Conservation (phyloP, 2,113 vertebrate genomes). For the Fregetta grallaria region DNA sequence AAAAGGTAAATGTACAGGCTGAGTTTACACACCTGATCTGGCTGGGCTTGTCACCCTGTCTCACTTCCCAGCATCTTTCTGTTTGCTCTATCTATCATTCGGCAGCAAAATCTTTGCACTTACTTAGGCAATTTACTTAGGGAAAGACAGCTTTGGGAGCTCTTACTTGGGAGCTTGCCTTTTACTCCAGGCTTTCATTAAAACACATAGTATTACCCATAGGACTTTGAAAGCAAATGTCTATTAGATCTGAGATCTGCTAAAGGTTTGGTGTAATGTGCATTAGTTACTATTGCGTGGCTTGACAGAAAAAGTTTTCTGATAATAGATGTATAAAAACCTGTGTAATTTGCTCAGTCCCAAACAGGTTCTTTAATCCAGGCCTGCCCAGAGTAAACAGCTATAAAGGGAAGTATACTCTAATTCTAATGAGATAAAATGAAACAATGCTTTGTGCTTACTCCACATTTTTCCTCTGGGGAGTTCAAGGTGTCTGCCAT, state of each 20-base stretch:
- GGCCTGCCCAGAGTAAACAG: not conserved
- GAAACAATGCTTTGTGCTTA: not conserved
- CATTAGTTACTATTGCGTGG: not conserved
- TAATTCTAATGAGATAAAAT: not conserved
- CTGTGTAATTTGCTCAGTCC: not conserved
- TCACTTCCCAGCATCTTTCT: not conserved
- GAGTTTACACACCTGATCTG: not conserved
- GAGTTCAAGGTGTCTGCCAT: not conserved
- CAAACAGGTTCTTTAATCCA: not conserved
- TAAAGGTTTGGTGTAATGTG: not conserved
- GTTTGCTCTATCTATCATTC: not conserved
- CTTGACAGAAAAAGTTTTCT: not conserved
- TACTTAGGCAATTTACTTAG: not conserved
- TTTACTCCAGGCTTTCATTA: not conserved
- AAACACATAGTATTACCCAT: not conserved
- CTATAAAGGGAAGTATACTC: not conserved
- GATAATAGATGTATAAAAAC: not conserved
- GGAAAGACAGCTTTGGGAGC: not conserved
- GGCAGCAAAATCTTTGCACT: not conserved
- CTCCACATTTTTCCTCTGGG: not conserved
- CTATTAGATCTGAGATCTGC: not conserved
- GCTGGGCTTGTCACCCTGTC: not conserved
- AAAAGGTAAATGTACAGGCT: constrained; percentile 47
- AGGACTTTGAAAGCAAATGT: not conserved
- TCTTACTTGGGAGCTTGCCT: not conserved